Evolutionary conservation across 1,140 invertebrate species (phyloP).

Genomic region (Phenacoccus solenopsis): DNA sequence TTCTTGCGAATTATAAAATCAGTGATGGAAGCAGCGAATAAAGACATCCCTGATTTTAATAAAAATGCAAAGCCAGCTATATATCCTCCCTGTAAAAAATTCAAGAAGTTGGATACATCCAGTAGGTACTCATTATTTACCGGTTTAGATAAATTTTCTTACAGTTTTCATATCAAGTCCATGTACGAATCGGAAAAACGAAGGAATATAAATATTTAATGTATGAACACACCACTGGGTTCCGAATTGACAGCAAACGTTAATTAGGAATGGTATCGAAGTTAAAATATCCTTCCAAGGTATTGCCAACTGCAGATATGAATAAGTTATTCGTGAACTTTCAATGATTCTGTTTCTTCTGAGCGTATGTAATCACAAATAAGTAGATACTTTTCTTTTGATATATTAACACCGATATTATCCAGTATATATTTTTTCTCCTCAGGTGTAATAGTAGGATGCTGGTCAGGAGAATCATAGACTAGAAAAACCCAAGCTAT

Average conservation of each 20-base stretch:
- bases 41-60: not conserved
- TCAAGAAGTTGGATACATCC: too few species aligned
- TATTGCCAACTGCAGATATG: conserved; percentile 35
- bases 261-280: conserved; percentile 62
- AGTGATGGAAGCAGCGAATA: not conserved
- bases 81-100: not conserved
- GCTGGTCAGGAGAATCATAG: conserved; percentile 58
- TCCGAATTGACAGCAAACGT: conserved; percentile 61
- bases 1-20: not conserved
- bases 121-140: not conserved
- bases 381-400: not conserved
- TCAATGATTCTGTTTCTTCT: not conserved
- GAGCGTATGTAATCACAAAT: not conserved
- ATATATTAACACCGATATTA: not conserved
- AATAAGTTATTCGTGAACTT: not conserved
- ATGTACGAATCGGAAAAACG: conserved; percentile 71
- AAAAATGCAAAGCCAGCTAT: not conserved
- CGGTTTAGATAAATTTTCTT: conserved; percentile 28
- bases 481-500: conserved; percentile 58
- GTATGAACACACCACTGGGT: conserved; percentile 77
- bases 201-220: conserved; percentile 68
- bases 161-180: conserved; percentile 68
- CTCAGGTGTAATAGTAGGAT: conserved; percentile 57
- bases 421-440: conserved; percentile 46
- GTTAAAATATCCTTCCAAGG: conserved; percentile 62